Evolutionary conservation across 2,797 vertebrate species (phyloP).

Genomic region (Lemur catta): DNA sequence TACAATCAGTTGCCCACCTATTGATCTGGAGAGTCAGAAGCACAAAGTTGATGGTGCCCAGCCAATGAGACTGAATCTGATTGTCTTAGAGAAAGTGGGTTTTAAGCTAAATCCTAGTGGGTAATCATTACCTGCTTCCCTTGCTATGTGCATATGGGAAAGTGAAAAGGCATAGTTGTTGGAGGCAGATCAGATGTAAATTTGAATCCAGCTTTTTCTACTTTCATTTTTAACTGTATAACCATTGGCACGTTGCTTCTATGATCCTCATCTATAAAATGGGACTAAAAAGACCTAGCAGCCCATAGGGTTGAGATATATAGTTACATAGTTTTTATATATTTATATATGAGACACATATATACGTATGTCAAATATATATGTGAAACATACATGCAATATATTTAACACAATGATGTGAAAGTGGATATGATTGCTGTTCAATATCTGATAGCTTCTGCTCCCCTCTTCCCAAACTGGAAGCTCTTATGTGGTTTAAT

Average conservation of each 20-base stretch:
- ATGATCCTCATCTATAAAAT: background rate
- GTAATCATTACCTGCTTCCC: background rate
- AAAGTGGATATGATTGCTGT: accelerated
- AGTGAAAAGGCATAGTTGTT: background rate
- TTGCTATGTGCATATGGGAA: too few relatives aligned
- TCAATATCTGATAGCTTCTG: accelerated
- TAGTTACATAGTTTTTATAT: too few relatives aligned
- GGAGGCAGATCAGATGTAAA: background rate
- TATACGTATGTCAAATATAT: background rate
- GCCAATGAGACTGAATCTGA: accelerated
- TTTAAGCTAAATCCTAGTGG: background rate
- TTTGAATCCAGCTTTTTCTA: background rate
- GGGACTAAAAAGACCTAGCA: background rate
- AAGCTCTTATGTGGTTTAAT: too few relatives aligned
- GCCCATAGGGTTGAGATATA: background rate
- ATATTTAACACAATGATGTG: background rate
- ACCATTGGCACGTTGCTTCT: background rate
- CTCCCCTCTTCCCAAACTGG: background rate
- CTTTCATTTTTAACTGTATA: background rate
- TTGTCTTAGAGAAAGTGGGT: background rate
- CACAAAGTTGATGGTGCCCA: background rate
- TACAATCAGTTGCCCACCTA: background rate
- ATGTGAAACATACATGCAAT: background rate
- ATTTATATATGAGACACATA: background rate
- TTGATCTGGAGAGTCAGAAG: background rate